A percentile compares a stretch with the other conserved stretches of the same genome.
These are phyloP conservation scores for Oikopleura dioica DNA, from an alignment of 23 tunicate genomes.

Conservation along the genomic window DNA sequence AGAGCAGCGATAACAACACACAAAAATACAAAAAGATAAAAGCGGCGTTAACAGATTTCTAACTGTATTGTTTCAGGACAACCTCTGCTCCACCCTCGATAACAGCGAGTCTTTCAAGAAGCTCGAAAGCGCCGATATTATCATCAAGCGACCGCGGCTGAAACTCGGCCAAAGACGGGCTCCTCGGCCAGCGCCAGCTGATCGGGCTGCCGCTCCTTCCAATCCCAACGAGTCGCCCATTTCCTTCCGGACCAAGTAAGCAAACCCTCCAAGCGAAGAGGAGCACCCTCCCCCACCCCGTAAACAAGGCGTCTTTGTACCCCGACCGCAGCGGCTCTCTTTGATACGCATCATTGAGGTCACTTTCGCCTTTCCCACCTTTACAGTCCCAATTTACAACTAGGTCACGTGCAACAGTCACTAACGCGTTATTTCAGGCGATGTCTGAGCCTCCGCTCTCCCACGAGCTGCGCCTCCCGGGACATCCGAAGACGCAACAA, in stretches of 20 bases:
- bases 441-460: not conserved
- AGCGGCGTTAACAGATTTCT: too few species aligned
- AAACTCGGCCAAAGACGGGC: not conserved
- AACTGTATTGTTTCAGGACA: constrained; percentile 11
- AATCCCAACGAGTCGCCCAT: constrained; percentile 4
- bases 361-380: too few species aligned
- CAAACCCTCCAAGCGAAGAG: too few species aligned
- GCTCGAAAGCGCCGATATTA: not conserved
- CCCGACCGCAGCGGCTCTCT: too few species aligned
- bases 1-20: not conserved
- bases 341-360: too few species aligned
- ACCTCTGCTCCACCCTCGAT: not conserved
- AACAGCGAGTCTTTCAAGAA: not conserved
- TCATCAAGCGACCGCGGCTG: constrained; percentile 4
- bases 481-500: not conserved
- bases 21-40: too few species aligned
- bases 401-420: too few species aligned
- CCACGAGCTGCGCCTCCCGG: not conserved
- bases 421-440: too few species aligned
- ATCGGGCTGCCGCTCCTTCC: not conserved
- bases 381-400: too few species aligned
- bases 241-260: constrained; percentile 12
- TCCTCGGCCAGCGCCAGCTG: not conserved
- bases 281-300: too few species aligned
- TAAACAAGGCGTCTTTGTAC: too few species aligned